Percentiles rank a stretch among this genome's conserved stretches.
phyloP scores from a whole-genome alignment of 2,888 invertebrate genomes.

The Tetrapedia diversipes region DNA sequence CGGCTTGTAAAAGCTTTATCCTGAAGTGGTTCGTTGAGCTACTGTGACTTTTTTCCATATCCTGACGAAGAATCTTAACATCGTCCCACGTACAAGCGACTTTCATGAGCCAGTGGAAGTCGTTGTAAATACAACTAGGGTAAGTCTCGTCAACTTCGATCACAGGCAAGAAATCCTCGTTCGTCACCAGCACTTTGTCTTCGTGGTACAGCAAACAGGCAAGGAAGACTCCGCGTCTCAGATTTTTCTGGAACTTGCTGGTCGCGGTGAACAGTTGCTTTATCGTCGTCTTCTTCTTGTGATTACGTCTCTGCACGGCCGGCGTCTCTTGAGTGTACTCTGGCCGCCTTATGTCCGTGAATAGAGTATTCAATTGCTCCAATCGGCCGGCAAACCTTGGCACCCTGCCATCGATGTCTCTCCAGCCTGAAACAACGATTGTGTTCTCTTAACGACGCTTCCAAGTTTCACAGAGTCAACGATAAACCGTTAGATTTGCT shows the following conservation, averaged over 20 bases:
- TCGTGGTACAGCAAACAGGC: slow-evolving; percentile 97
- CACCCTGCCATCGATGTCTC: slow-evolving; percentile 90
- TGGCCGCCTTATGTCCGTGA: slow-evolving; percentile 88
- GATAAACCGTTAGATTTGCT: no score
- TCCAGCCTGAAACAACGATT: slow-evolving; percentile 87
- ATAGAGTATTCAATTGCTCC: slow-evolving; percentile 89
- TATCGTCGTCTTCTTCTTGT: slow-evolving; percentile 94
- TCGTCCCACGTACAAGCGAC: slow-evolving; percentile 99
- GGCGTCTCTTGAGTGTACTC: slow-evolving; percentile 88
- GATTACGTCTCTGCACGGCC: slow-evolving; percentile 87
- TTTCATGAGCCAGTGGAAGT: slow-evolving; percentile 99
- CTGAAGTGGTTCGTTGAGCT: slow-evolving; percentile 95
- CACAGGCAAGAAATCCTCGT: slow-evolving; percentile 98
- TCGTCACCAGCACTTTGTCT: slow-evolving; percentile 97
- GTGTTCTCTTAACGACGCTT: background rate
- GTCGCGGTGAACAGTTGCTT: slow-evolving; percentile 97
- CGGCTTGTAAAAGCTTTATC: slow-evolving; percentile 95
- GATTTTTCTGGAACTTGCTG: slow-evolving; percentile 97
- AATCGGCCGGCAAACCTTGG: slow-evolving; percentile 88
- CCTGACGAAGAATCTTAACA: slow-evolving; percentile 94
- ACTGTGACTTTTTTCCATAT: slow-evolving; percentile 96
- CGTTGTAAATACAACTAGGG: slow-evolving; percentile 94
- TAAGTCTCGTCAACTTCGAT: slow-evolving; percentile 98
- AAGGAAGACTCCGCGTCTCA: slow-evolving; percentile 96
- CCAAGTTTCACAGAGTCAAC: background rate